Percentiles rank a stretch among this genome's conserved stretches.
Evolutionary conservation across 2,888 invertebrate genomes (phyloP).

Genomic region (Andricus curvator): DNA sequence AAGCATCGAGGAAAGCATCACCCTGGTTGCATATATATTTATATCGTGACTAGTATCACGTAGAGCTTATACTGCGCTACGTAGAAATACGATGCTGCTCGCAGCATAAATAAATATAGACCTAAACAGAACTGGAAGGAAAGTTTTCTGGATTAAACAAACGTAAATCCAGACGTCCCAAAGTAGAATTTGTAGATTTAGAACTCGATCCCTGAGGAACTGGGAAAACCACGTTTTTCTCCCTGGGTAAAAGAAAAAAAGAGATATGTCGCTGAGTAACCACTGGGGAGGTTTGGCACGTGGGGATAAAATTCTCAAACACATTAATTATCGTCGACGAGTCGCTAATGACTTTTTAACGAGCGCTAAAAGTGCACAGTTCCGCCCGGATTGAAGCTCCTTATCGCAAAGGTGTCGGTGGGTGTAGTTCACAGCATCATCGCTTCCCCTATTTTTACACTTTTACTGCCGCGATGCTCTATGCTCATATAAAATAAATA

Average conservation of each 20-base stretch:
- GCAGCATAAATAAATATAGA: constrained; percentile 37
- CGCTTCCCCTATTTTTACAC: neutral
- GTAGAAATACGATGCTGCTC: constrained; percentile 17
- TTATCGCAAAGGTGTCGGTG: neutral
- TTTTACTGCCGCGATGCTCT: neutral
- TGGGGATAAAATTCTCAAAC: constrained; percentile 41
- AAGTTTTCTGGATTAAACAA: constrained; percentile 15
- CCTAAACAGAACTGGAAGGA: neutral
- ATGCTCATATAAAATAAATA: neutral
- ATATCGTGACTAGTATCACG: constrained; percentile 8
- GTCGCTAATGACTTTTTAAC: constrained; percentile 65
- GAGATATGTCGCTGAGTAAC: constrained; percentile 27
- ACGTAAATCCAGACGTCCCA: neutral
- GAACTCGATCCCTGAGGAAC: constrained; percentile 12
- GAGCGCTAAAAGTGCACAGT: constrained; percentile 57
- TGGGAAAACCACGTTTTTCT: constrained; percentile 16
- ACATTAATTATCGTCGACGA: constrained; percentile 58
- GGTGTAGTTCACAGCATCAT: neutral
- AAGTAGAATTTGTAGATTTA: constrained; percentile 25
- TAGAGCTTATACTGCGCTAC: neutral
- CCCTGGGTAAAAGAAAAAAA: neutral
- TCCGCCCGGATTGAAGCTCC: neutral
- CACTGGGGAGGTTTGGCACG: neutral
- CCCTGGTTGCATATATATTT: neutral
- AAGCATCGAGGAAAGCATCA: neutral